Evolutionary conservation across 2,888 invertebrate genomes (phyloP).

Genomic region (Drosophila nr. fundita): DNA sequence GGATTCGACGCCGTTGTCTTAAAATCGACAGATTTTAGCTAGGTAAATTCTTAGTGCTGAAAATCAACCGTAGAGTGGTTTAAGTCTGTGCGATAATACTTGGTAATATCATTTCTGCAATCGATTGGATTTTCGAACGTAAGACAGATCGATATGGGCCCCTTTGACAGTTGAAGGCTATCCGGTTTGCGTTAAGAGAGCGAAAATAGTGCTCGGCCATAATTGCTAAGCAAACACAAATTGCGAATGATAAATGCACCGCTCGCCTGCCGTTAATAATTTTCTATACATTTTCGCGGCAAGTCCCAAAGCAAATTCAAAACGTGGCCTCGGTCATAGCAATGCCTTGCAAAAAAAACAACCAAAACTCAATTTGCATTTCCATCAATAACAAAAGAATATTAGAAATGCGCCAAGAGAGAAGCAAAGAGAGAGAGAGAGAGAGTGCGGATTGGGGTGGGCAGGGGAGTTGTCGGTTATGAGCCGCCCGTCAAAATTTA

Average conservation of each 20-base stretch:
- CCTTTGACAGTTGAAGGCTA: neutral
- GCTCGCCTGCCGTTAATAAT: conserved; percentile 70
- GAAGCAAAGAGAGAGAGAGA: neutral
- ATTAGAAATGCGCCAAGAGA: conserved; percentile 51
- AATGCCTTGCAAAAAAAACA: conserved; percentile 30
- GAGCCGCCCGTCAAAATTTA: conserved; percentile 73
- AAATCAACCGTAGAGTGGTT: neutral
- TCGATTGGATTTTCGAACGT: neutral
- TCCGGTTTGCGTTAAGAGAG: neutral
- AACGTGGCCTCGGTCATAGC: conserved; percentile 7
- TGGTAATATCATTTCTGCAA: neutral
- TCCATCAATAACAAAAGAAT: conserved; percentile 79
- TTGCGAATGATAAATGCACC: conserved; percentile 69
- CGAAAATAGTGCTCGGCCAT: conserved; percentile 15
- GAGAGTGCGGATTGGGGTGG: no score
- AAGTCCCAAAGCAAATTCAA: conserved; percentile 38
- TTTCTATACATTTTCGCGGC: conserved; percentile 58
- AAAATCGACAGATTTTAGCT: neutral
- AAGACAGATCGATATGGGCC: neutral
- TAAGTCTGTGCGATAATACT: neutral
- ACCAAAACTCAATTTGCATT: conserved; percentile 76
- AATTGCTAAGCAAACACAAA: conserved; percentile 54
- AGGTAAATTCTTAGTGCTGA: neutral
- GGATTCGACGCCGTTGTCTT: neutral
- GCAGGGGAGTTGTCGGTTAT: conserved; percentile 1